Percentiles rank a stretch among this genome's conserved stretches.
phyloP scores from a whole-genome alignment of 2,888 invertebrate species.

The Ferdinandea cuprea region DNA sequence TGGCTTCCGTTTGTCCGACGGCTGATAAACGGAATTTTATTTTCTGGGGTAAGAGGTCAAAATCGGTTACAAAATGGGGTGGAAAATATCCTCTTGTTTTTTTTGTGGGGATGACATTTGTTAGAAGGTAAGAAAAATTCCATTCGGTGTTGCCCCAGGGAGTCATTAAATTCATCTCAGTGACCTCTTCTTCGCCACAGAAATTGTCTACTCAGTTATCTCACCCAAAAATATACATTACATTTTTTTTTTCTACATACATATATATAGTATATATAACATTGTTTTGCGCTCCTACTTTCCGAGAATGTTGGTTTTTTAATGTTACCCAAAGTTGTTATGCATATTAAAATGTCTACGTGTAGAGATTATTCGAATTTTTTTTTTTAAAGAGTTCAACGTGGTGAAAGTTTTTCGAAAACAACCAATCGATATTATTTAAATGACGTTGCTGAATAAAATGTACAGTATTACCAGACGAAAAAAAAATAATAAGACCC shows the following conservation, averaged over 20 bases:
- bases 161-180: conserved; percentile 71
- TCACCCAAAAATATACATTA: not conserved
- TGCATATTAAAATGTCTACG: conserved; percentile 49
- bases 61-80: conserved; percentile 67
- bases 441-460: conserved; percentile 19
- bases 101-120: conserved; percentile 15
- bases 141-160: conserved; percentile 50
- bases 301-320: conserved; percentile 11
- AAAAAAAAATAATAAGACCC: not conserved
- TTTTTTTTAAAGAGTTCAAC: conserved; percentile 2
- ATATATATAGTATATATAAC: not conserved
- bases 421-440: conserved; percentile 52
- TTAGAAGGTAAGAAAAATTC: conserved; percentile 23
- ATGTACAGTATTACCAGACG: conserved; percentile 52
- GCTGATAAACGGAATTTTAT: conserved; percentile 67
- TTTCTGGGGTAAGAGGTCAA: conserved; percentile 43
- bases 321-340: conserved; percentile 16
- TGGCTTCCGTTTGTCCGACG: conserved; percentile 58
- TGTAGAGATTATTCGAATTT: conserved; percentile 34
- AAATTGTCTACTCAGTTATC: conserved; percentile 13
- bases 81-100: conserved; percentile 54
- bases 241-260: too few relatives aligned
- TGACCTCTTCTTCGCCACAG: conserved; percentile 58
- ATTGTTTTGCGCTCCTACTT: conserved; percentile 8
- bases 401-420: conserved; percentile 30